These are phyloP conservation scores for Smutsia temminckii DNA, from an alignment of 2,797 vertebrate genomes.

Conservation along the genomic window DNA sequence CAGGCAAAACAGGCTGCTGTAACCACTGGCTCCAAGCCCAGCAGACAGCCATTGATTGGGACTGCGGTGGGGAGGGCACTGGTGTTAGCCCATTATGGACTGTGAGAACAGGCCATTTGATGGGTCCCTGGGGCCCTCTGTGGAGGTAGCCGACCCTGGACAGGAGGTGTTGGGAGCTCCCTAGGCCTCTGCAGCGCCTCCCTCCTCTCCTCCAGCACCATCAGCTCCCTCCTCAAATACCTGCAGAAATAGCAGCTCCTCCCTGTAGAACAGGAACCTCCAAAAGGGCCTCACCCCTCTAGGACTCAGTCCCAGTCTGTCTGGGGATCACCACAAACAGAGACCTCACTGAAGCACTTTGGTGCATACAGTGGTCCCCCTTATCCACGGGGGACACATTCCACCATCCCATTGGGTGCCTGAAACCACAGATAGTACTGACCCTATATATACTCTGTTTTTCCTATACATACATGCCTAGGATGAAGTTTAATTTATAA, in stretches of 20 bases:
- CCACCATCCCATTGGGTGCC: too few relatives aligned
- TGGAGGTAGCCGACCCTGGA: background rate
- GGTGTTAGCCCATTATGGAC: background rate
- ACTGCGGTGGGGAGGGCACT: fast-evolving
- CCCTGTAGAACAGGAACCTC: background rate
- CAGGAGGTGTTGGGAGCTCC: background rate
- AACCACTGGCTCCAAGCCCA: background rate
- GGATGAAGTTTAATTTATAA: too few relatives aligned
- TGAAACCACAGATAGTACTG: too few relatives aligned
- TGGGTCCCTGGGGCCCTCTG: background rate
- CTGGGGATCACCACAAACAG: background rate
- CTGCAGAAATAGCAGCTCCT: background rate
- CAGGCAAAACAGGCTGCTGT: background rate
- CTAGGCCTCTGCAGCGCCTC: background rate
- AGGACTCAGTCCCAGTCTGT: background rate
- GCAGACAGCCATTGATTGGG: background rate
- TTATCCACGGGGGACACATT: too few relatives aligned
- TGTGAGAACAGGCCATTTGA: background rate
- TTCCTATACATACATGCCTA: too few relatives aligned
- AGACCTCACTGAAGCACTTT: background rate
- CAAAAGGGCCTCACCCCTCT: background rate
- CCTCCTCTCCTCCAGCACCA: fast-evolving
- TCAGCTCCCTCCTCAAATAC: background rate
- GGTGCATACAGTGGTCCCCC: background rate
- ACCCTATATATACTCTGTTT: too few relatives aligned